phyloP scores from a whole-genome alignment of 2,113 vertebrate genomes.

The Naja naja region DNA sequence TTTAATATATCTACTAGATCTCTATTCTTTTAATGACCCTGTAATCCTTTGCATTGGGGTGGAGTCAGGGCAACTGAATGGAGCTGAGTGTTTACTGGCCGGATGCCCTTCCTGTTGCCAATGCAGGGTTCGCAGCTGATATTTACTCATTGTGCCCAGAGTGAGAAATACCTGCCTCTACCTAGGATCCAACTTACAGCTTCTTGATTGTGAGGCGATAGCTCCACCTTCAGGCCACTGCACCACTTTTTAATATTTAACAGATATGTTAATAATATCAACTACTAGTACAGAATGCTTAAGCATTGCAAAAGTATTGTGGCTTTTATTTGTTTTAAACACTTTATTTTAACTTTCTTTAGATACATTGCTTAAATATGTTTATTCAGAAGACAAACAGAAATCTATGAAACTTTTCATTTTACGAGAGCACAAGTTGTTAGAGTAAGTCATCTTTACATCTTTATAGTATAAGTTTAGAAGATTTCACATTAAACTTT shows the following conservation, averaged over 20 bases:
- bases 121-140: no score
- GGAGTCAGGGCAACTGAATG: no score
- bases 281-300: not conserved
- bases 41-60: no score
- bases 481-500: not conserved
- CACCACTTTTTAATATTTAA: no score
- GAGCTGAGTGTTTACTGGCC: no score
- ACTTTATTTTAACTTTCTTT: constrained; percentile 21
- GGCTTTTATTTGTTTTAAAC: not conserved
- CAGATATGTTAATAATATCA: constrained; percentile 2
- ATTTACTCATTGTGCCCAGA: no score
- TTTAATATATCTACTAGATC: not conserved
- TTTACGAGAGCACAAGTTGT: constrained; percentile 76
- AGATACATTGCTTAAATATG: constrained; percentile 76
- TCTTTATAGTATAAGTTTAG: not conserved
- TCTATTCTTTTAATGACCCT: no score
- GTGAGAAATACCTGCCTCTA: no score
- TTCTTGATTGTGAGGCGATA: no score
- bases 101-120: no score
- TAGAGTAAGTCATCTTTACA: constrained; percentile 72
- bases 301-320: not conserved
- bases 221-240: no score
- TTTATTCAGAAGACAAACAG: constrained; percentile 72
- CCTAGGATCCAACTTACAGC: no score
- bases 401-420: constrained; percentile 81